Conservation (phyloP, 2,797 vertebrate species). For the Hapalemur alaotrensis region DNA sequence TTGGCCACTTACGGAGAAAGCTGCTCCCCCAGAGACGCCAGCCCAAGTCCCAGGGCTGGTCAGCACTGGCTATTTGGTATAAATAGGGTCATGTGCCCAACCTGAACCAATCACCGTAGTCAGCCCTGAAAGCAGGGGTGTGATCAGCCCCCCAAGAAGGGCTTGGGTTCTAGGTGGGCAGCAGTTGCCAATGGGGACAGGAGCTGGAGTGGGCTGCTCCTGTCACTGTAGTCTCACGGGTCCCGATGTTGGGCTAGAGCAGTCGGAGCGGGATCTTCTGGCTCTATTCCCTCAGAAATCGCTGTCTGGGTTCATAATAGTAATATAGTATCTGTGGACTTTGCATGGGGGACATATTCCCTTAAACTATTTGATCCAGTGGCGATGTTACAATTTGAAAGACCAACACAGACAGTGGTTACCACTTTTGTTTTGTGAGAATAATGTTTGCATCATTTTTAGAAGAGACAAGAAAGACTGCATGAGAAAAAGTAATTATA, state of each 20-base stretch:
- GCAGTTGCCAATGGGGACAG: neutral
- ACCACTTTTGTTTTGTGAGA: neutral
- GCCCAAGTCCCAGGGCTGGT: neutral
- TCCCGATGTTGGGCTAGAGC: fast-evolving
- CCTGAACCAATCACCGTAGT: neutral
- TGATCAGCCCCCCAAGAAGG: fast-evolving
- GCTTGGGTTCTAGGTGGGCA: neutral
- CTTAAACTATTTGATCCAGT: neutral
- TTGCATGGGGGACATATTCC: neutral
- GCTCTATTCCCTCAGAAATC: neutral
- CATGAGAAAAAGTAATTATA: neutral
- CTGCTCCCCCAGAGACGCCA: neutral
- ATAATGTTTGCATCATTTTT: neutral
- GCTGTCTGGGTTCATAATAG: fast-evolving
- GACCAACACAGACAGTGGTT: neutral
- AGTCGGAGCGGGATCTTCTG: no score
- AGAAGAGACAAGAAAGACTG: neutral
- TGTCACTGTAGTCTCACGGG: fast-evolving
- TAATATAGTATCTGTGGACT: neutral
- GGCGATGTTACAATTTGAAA: neutral
- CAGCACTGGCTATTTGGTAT: fast-evolving
- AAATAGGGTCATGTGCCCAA: fast-evolving
- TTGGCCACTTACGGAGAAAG: neutral
- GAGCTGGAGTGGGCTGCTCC: neutral
- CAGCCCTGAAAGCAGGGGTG: neutral